Conservation (phyloP, 2,113 vertebrate genomes). For the Amphiprion percula region DNA sequence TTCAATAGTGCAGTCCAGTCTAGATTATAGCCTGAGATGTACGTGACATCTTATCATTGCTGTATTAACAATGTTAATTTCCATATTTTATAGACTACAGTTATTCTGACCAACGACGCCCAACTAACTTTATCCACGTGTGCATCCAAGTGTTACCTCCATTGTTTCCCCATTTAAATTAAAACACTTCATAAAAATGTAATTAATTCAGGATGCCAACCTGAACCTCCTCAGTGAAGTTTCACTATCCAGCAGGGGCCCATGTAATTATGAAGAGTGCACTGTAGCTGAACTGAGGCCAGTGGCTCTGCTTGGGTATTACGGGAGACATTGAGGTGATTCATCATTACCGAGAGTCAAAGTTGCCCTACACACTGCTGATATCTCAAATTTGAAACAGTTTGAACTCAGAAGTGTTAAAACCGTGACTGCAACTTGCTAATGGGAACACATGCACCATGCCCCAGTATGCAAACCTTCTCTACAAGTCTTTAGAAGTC, state of each 20-base stretch:
- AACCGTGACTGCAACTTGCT: no score
- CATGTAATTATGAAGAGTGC: constrained; percentile 51
- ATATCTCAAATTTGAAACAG: constrained; percentile 17
- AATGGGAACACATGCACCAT: background rate
- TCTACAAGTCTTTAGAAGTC: background rate
- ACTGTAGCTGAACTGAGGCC: constrained; percentile 32
- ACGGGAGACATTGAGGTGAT: constrained; percentile 36
- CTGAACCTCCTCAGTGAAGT: constrained; percentile 47
- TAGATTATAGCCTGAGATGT: background rate
- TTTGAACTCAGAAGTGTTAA: background rate
- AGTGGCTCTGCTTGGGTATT: constrained; percentile 11
- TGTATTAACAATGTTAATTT: constrained; percentile 10
- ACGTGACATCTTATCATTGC: background rate
- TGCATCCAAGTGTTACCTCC: constrained; percentile 12
- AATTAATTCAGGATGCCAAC: constrained; percentile 49
- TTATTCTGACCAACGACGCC: constrained; percentile 15
- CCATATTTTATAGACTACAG: constrained; percentile 2
- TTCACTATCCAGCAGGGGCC: constrained; percentile 38
- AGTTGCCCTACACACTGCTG: constrained; percentile 12
- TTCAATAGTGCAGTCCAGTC: background rate
- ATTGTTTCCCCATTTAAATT: constrained; percentile 43
- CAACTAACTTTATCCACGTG: constrained; percentile 9
- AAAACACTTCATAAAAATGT: constrained; percentile 35
- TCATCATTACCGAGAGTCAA: constrained; percentile 49
- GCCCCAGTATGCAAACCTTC: background rate